phyloP scores from a whole-genome alignment of 1,140 invertebrate species.

The Bombus superbus region DNA sequence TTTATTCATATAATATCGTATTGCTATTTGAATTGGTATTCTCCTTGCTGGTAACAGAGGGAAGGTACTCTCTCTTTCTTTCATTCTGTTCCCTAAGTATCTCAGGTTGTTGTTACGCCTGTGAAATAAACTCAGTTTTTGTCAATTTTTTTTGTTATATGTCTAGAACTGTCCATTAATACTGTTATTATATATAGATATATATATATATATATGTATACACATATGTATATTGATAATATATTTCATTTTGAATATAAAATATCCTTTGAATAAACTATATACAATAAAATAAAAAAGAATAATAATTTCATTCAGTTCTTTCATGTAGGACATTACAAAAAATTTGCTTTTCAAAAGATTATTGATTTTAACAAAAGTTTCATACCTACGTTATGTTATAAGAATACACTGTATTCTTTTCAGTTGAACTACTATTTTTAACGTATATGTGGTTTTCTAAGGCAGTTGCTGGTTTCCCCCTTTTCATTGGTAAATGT shows the following conservation, averaged over 20 bases:
- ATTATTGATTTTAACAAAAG: conserved; percentile 57
- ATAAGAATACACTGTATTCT: conserved; percentile 48
- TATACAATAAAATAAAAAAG: conserved; percentile 10
- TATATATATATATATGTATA: conserved; percentile 3
- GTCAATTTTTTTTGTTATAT: conserved; percentile 58
- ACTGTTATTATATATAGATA: not conserved
- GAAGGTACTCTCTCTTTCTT: conserved; percentile 72
- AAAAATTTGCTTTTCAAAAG: not conserved
- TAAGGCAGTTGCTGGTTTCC: conserved; percentile 76
- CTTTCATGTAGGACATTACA: not conserved
- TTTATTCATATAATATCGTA: conserved; percentile 47
- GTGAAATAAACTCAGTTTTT: conserved; percentile 78
- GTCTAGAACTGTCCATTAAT: conserved; percentile 31
- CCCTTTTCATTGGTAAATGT: conserved; percentile 44
- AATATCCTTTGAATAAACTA: conserved; percentile 9
- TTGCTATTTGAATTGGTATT: conserved; percentile 60
- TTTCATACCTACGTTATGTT: conserved; percentile 66
- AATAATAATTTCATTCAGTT: not conserved
- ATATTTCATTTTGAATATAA: conserved; percentile 11
- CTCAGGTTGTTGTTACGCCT: conserved; percentile 77
- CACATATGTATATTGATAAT: not conserved
- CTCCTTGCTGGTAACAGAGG: conserved; percentile 74
- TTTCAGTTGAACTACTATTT: conserved; percentile 33
- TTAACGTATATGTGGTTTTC: conserved; percentile 58
- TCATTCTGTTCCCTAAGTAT: conserved; percentile 75